Base-by-base conservation (phyloP, 1,140 invertebrate species). In the Dendroctonus ponderosae region DNA sequence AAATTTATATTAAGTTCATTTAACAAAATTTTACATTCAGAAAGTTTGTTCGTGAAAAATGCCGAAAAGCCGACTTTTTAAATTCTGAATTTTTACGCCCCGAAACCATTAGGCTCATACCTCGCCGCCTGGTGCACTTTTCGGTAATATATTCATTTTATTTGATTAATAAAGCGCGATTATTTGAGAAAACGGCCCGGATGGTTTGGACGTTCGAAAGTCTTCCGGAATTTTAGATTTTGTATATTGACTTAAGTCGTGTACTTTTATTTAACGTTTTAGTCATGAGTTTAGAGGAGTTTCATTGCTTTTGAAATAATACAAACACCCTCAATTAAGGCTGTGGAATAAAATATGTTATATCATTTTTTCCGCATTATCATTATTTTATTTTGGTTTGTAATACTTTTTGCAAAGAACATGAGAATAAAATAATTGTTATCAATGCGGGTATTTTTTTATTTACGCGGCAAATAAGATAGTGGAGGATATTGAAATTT, bases 1-100 rank as follows among this genome's bases (percentile, higher is more conserved):
- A 65, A 58, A 57, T 65, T 58, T 57, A 57, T 44, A 49, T 65
- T 65, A 42, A 62, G 44, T 57, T 65, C 62, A 50, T 65, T 65
- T 57, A 50, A 58, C 52, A 39, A 15, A 49, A 48, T 65, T 65
- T 58, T 15, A 65, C 54, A 50, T 65, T 57, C 62, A 44, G 37
- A 57, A 65, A 65, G 4, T 65, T 65, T 58, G 41, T 15, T 12
- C 42, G 41, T 43, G 62, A 58, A 54, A 53, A 51, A 58, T n/a
- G 54, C n/a, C 15, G 54, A 58, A 58, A 56, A 58, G 44, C 48
- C 5, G 42, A 58, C 14, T 15, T 65, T 65, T 58, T 50, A 56
- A 58, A 65, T 46, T 65, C 43, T 39, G 51, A 62, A 62, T 51
- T 62, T 62, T 62, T 51, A 62, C 14, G 40, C 50, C 15, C 7